Base-by-base conservation (phyloP, 2,888 invertebrate genomes). In the Euspilapteryx auroguttella region DNA sequence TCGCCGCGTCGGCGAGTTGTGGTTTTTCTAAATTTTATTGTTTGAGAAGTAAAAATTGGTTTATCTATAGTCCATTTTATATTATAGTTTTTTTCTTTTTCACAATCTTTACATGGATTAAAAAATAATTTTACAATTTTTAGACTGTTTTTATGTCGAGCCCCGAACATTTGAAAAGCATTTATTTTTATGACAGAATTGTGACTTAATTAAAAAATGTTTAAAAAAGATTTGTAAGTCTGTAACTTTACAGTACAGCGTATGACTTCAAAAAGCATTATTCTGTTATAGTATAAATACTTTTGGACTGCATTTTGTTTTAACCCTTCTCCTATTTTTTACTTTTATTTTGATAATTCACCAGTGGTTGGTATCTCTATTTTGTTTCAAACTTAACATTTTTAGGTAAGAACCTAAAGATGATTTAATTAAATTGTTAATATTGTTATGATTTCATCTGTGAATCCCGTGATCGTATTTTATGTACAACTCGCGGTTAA, bases 321-420 rank as follows among this genome's bases (percentile, higher is more conserved):
- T n/a, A n/a, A n/a, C n/a, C n/a, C n/a, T n/a, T n/a, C n/a, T n/a
- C n/a, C n/a, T n/a, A n/a, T n/a, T n/a, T n/a, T n/a, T n/a, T n/a
- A n/a, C n/a, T n/a, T n/a, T n/a, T n/a, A 34, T 39, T 45, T 48
- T 49, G 42, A 32, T 56, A 50, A 55, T 52, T 54, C 45, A 47
- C 45, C 47, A 45, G 44, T 48, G 47, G 47, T 55, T 56, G 55
- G n/a, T n/a, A n/a, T n/a, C n/a, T n/a, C n/a, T n/a, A n/a, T n/a
- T n/a, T n/a, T n/a, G n/a, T n/a, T n/a, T n/a, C n/a, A n/a, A n/a
- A 32, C 35, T 30, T 41, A 42, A 47, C 12, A 46, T 40, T 49
- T 49, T 56, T 61, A 56, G 63, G 55, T 61, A 50, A 52, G 61
- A 61, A 65, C 59, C 58, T 63, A 55, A 54, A 52, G 41, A 56